A percentile compares a stretch with the other conserved stretches of the same genome.
These are phyloP conservation scores for Oncorhynchus keta DNA, from an alignment of 2,113 vertebrate genomes.

Conservation along the genomic window DNA sequence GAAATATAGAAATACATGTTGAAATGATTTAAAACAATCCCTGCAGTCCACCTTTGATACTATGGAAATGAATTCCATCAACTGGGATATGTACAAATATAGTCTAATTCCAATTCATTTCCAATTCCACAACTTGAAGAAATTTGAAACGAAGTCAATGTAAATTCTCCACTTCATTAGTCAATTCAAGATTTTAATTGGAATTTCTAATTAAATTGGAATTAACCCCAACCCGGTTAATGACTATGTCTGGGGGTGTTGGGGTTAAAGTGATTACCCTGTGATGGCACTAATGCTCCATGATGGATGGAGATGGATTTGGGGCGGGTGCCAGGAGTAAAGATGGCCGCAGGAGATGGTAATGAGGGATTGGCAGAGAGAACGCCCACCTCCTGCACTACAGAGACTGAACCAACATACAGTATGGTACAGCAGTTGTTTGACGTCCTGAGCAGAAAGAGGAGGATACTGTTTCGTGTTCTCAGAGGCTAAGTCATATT, in stretches of 20 bases:
- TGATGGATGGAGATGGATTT: neutral
- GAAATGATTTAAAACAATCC: too few relatives aligned
- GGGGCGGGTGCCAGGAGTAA: neutral
- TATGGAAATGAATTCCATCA: too few relatives aligned
- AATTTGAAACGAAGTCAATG: too few relatives aligned
- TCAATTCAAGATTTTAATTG: too few relatives aligned
- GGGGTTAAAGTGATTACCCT: constrained; percentile 15
- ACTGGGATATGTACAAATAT: too few relatives aligned
- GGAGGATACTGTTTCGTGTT: neutral
- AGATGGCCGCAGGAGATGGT: neutral
- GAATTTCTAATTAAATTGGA: too few relatives aligned
- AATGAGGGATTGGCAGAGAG: constrained; percentile 3
- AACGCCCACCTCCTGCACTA: neutral
- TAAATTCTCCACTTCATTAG: too few relatives aligned
- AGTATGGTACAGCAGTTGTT: constrained; percentile 3
- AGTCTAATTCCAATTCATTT: too few relatives aligned
- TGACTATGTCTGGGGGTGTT: constrained; percentile 3
- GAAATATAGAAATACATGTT: too few relatives aligned
- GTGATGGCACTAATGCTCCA: neutral
- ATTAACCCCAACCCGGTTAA: too few relatives aligned
- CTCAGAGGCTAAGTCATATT: neutral
- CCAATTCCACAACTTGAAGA: too few relatives aligned
- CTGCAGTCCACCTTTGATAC: too few relatives aligned
- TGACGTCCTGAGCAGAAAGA: constrained; percentile 1
- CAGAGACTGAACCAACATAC: constrained; percentile 15